Percentiles rank a stretch among this genome's conserved stretches.
Evolutionary conservation across 1,140 invertebrate genomes (phyloP).

Genomic region (Drosophila tsacasi): DNA sequence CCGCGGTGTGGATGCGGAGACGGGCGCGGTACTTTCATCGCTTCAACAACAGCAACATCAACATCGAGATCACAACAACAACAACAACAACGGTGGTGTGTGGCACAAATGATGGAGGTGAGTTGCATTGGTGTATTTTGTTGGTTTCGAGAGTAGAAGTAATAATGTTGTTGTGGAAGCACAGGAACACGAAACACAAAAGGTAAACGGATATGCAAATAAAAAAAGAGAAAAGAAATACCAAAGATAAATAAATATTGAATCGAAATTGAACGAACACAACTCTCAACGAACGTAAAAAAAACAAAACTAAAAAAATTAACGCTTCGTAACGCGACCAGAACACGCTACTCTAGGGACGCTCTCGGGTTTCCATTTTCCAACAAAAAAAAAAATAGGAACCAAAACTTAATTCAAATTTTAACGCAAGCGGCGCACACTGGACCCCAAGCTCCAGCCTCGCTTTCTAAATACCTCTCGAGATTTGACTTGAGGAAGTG

Average conservation of each 20-base stretch:
- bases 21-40: slow-evolving; percentile 68
- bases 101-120: slow-evolving; percentile 61
- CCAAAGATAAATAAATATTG: slow-evolving; percentile 56
- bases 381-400: slow-evolving; percentile 1
- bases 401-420: slow-evolving; percentile 33
- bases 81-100: slow-evolving; percentile 18
- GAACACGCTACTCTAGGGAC: slow-evolving; percentile 64
- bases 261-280: slow-evolving; percentile 50
- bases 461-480: slow-evolving; percentile 75
- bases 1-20: slow-evolving; percentile 68
- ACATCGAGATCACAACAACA: slow-evolving; percentile 30
- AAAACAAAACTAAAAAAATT: slow-evolving; percentile 6
- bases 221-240: slow-evolving; percentile 54
- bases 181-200: slow-evolving; percentile 79
- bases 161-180: slow-evolving; percentile 61
- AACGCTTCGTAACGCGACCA: slow-evolving; percentile 44
- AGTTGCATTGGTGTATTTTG: slow-evolving; percentile 47
- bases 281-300: slow-evolving; percentile 40
- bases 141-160: slow-evolving; percentile 21
- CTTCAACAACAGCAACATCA: slow-evolving; percentile 43
- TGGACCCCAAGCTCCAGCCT: slow-evolving; percentile 28
- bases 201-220: slow-evolving; percentile 75
- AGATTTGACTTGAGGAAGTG: slow-evolving; percentile 77
- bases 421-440: slow-evolving; percentile 73
- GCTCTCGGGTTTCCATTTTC: slow-evolving; percentile 35